Evolutionary conservation across 2,888 invertebrate species (phyloP).

Genomic region (Glyphotaelius pellucidus): DNA sequence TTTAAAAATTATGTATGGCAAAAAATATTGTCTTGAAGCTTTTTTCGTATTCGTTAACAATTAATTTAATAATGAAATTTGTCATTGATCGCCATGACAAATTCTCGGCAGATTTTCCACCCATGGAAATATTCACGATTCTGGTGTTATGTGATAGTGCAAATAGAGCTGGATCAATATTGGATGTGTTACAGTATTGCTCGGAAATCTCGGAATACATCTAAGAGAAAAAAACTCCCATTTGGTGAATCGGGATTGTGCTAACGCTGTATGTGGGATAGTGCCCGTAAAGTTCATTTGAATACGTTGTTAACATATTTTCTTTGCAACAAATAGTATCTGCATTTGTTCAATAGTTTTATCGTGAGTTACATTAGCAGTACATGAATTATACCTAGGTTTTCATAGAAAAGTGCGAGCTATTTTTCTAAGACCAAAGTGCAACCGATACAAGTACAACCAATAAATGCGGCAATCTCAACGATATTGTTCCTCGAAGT

Average conservation of each 20-base stretch:
- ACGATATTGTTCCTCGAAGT: too few species aligned
- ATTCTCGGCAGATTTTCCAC: not conserved
- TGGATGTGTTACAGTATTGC: not conserved
- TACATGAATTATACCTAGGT: too few species aligned
- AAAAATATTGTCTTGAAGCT: too few species aligned
- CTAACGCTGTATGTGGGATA: not conserved
- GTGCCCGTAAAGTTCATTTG: not conserved
- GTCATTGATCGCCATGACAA: not conserved
- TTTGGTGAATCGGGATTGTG: not conserved
- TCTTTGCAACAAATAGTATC: too few species aligned
- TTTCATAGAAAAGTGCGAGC: too few species aligned
- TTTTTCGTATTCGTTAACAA: not conserved
- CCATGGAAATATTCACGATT: not conserved
- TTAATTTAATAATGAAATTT: not conserved
- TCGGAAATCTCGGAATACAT: not conserved
- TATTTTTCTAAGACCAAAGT: too few species aligned
- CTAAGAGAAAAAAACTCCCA: not conserved
- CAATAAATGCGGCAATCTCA: too few species aligned
- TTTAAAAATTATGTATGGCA: too few species aligned
- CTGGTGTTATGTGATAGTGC: constrained; percentile 23
- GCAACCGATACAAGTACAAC: too few species aligned
- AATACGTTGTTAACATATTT: too few species aligned
- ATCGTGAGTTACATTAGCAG: too few species aligned
- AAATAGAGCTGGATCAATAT: constrained; percentile 31
- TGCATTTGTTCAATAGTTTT: too few species aligned